Conservation (phyloP, 2,888 invertebrate genomes). For the Microctonus brassicae region DNA sequence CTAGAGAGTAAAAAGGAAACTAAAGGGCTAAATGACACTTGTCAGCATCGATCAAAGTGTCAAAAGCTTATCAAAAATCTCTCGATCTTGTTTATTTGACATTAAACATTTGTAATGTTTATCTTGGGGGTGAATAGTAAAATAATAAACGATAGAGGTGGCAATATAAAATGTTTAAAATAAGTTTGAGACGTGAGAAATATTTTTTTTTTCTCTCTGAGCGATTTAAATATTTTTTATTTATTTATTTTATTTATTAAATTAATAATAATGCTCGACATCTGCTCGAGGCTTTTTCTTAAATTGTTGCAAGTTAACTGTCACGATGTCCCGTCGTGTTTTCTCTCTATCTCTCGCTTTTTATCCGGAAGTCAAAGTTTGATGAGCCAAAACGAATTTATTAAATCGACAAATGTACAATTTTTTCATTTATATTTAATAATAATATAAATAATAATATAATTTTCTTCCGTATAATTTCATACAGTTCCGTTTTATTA, state of each 20-base stretch:
- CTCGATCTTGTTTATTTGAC: not conserved
- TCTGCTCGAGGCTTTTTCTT: not conserved
- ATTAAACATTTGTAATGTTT: not conserved
- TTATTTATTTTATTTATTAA: constrained; percentile 25
- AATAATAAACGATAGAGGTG: not conserved
- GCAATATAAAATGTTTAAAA: not conserved
- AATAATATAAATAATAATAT: constrained; percentile 38
- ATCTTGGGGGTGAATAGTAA: not conserved
- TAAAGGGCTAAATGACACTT: constrained; percentile 50
- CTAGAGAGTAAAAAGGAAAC: not conserved
- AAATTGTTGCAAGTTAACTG: not conserved
- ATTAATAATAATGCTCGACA: constrained; percentile 53
- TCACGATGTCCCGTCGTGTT: constrained; percentile 56
- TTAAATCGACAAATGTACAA: not conserved
- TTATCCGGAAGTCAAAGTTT: not conserved
- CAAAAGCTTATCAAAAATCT: constrained; percentile 36
- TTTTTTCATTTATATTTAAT: constrained; percentile 45
- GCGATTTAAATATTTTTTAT: too few species aligned
- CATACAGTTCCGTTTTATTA: too few species aligned
- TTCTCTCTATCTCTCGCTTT: not conserved
- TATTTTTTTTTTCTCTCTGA: too few species aligned
- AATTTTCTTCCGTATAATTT: not conserved
- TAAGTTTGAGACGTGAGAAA: too few species aligned
- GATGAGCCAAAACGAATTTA: constrained; percentile 1
- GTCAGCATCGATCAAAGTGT: constrained; percentile 51